Percentiles rank a stretch among this genome's conserved stretches.
These are phyloP conservation scores for Gallinago stenura DNA, from an alignment of 2,797 vertebrate species.

Conservation along the genomic window DNA sequence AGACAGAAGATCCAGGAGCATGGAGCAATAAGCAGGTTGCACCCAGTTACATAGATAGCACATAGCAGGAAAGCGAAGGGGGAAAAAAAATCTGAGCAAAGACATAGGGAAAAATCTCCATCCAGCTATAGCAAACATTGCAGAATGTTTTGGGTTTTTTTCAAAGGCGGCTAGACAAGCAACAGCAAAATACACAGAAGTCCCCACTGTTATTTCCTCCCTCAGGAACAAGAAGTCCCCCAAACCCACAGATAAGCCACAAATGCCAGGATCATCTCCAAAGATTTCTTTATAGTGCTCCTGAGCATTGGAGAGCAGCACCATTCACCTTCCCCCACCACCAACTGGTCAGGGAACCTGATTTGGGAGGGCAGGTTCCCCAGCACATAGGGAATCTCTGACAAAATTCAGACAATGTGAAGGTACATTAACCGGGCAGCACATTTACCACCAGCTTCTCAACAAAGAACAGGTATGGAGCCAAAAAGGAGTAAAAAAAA, in stretches of 20 bases:
- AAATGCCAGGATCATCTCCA: background rate
- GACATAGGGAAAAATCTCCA: background rate
- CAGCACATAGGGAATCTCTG: background rate
- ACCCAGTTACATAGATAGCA: background rate
- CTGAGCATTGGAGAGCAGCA: background rate
- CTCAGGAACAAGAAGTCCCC: background rate
- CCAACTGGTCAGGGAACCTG: background rate
- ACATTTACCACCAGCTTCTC: background rate
- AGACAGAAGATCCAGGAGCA: background rate
- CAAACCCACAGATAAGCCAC: background rate
- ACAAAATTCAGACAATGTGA: background rate
- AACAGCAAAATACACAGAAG: background rate
- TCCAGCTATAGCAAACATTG: background rate
- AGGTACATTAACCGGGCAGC: background rate
- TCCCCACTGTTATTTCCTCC: background rate
- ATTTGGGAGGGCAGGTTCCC: background rate
- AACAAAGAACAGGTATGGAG: background rate
- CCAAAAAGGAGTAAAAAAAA: background rate
- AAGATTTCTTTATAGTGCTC: background rate
- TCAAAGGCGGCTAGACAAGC: background rate
- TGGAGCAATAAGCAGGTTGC: background rate
- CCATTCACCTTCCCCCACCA: background rate
- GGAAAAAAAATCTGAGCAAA: background rate
- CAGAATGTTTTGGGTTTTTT: background rate
- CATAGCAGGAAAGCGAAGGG: background rate